These are phyloP conservation scores for Cheiracanthium punctorium DNA, from an alignment of 2,888 invertebrate species.

Conservation along the genomic window DNA sequence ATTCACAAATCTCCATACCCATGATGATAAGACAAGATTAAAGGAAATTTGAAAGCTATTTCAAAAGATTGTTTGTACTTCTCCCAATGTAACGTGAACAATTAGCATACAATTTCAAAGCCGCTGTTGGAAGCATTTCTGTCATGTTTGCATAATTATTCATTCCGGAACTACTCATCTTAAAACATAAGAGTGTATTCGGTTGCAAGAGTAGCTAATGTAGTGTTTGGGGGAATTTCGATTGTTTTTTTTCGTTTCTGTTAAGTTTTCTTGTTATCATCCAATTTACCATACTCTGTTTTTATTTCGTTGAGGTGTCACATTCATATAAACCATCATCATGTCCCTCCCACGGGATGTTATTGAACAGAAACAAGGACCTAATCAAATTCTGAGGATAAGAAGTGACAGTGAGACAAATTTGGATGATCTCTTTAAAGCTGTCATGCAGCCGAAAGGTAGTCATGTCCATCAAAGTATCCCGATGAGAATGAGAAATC, in stretches of 20 bases:
- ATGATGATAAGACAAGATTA: too few species aligned
- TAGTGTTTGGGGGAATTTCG: neutral
- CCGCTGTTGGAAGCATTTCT: too few species aligned
- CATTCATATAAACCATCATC: neutral
- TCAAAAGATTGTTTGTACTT: too few species aligned
- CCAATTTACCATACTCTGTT: neutral
- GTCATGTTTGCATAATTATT: neutral
- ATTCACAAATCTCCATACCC: too few species aligned
- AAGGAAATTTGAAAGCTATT: too few species aligned
- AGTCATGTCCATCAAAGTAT: constrained; percentile 89
- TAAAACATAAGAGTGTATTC: neutral
- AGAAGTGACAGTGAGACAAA: constrained; percentile 96
- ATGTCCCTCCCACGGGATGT: constrained; percentile 70
- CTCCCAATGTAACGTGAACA: too few species aligned
- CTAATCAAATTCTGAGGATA: constrained; percentile 84
- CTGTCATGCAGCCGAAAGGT: constrained; percentile 87
- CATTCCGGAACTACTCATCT: neutral
- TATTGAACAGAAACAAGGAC: constrained; percentile 74
- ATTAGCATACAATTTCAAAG: too few species aligned
- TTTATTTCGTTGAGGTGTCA: neutral
- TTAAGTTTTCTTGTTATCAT: neutral
- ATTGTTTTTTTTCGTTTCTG: neutral
- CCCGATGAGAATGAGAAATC: constrained; percentile 95
- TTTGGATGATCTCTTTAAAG: constrained; percentile 95
- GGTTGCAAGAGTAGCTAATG: constrained; percentile 2